phyloP scores from a whole-genome alignment of 2,888 invertebrate genomes.

The Carcina quercana region DNA sequence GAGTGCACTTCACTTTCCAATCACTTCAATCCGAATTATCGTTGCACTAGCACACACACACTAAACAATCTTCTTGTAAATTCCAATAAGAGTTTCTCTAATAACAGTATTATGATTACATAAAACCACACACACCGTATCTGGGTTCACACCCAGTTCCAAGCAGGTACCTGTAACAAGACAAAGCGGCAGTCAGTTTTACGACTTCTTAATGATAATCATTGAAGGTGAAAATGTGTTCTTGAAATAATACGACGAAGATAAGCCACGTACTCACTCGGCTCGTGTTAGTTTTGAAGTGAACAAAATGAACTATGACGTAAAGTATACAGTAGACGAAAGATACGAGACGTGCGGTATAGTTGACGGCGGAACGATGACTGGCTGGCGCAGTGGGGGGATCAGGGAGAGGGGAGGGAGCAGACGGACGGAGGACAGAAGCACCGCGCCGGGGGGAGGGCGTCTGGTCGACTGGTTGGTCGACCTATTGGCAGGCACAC shows the following conservation, averaged over 20 bases:
- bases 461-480: slow-evolving; percentile 70
- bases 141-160: slow-evolving; percentile 71
- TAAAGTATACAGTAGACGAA: slow-evolving; percentile 40
- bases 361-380: slow-evolving; percentile 46
- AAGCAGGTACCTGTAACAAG: slow-evolving; percentile 71
- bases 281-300: slow-evolving; percentile 40
- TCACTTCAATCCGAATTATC: slow-evolving; percentile 38
- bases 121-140: slow-evolving; percentile 68
- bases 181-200: slow-evolving; percentile 62
- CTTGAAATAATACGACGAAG: slow-evolving; percentile 19
- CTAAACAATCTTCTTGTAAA: slow-evolving; percentile 15
- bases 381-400: slow-evolving; percentile 53
- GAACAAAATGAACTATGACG: slow-evolving; percentile 68
- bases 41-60: slow-evolving; percentile 39
- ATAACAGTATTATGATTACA: slow-evolving; percentile 60
- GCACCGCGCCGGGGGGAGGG: slow-evolving; percentile 63
- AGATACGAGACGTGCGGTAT: slow-evolving; percentile 29
- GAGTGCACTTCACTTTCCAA: slow-evolving; percentile 47
- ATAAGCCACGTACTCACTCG: slow-evolving; percentile 50
- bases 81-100: slow-evolving; percentile 30
- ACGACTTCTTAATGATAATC: slow-evolving; percentile 27
- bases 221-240: slow-evolving; percentile 20
- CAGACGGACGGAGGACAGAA: slow-evolving; percentile 52
- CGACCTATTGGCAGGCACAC: slow-evolving; percentile 67
- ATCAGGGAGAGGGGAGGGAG: slow-evolving; percentile 29